Base-by-base conservation (phyloP, 2,113 vertebrate genomes). In the Muntiacus muntjak region DNA sequence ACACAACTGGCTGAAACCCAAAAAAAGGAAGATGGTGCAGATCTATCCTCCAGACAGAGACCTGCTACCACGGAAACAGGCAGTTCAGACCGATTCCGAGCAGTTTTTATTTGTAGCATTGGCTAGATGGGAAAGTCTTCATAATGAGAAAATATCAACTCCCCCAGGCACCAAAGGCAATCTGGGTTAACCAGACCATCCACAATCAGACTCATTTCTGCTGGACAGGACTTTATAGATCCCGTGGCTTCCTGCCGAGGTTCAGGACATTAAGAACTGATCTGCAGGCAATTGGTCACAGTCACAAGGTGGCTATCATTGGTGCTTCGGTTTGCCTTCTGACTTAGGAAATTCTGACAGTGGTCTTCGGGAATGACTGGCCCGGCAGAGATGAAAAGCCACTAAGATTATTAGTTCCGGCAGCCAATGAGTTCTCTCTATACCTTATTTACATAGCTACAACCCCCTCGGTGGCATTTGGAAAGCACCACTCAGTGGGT, bases 41-140 rank as follows among this genome's bases (percentile, higher is more conserved):
- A 93, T 95, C 91, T 87, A 62, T 96, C 93, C 87, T 98, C 76
- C 93, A 94, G 95, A 89, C 79, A 76, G 57, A 97, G 95, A 60
- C 91, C 89, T 85, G 96, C 97, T 97, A 92, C 96, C 98, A 97
- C 91, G 87, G 98, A 98, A 97, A 98, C 97, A 83, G 89, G 95
- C 95, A 15, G 74, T 95, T 91, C 83, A 84, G 64, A 92, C 50
- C 2, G 92, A 88, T 91, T 95, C 83, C 0, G 30, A 95, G 93
- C 93, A 82, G 82, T 94, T 96, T 96, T 95, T 92, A 91, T 93
- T 79, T 94, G 89, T 86, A 91, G 92, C 10, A 1, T 94, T 95
- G 86, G 54, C 82, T 94, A 85, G 83, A 97, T 97, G 64, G 84
- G 92, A 57, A 92, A 87, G 64, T 96, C 97, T 97, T 94, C 87